Conservation (phyloP, 2,797 vertebrate species). For the Tokudaia muenninki region DNA sequence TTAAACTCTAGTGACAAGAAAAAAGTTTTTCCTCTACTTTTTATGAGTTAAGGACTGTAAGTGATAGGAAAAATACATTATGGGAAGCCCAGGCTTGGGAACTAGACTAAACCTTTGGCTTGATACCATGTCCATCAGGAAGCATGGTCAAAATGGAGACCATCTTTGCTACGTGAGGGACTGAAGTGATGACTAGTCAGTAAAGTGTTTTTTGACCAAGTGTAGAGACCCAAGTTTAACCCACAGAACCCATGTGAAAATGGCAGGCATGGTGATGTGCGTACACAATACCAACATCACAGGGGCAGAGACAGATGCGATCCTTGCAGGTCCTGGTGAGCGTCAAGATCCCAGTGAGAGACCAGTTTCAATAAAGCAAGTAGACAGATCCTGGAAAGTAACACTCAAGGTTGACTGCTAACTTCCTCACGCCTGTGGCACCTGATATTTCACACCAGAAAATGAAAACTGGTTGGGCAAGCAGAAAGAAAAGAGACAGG, state of each 20-base stretch:
- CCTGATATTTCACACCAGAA: background rate
- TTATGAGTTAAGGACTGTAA: conserved; percentile 44
- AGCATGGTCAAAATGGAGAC: background rate
- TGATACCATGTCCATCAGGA: background rate
- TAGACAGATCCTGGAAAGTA: background rate
- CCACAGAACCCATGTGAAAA: background rate
- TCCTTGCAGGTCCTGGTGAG: background rate
- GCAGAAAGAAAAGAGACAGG: background rate
- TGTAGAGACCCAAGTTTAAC: background rate
- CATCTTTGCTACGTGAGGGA: background rate
- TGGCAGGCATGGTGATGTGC: background rate
- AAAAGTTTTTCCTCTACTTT: background rate
- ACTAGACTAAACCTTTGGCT: background rate
- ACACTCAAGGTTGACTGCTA: background rate
- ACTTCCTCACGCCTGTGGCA: background rate
- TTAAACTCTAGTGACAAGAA: background rate
- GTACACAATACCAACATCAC: background rate
- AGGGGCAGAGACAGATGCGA: background rate
- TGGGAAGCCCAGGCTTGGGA: background rate
- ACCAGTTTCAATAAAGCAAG: background rate
- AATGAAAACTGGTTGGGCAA: background rate
- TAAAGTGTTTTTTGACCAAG: background rate
- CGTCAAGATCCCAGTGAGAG: background rate
- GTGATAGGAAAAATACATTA: background rate
- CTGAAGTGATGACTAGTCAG: background rate